Evolutionary conservation across 2,113 vertebrate species (phyloP).

Genomic region (Tiliqua scincoides): DNA sequence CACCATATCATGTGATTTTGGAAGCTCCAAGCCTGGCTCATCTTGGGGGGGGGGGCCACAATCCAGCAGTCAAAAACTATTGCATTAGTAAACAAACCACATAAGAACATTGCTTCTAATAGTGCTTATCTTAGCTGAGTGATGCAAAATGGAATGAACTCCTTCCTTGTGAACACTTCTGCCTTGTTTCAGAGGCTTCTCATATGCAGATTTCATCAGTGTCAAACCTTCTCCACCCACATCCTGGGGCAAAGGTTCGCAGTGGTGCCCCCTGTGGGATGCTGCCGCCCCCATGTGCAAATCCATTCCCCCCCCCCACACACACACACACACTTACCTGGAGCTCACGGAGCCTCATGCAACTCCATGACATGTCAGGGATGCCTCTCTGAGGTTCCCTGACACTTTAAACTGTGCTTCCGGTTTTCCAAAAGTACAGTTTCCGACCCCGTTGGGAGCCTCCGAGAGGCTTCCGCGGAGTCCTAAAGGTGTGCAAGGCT

Average conservation of each 20-base stretch:
- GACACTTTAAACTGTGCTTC: no score
- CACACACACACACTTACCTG: no score
- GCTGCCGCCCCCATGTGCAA: no score
- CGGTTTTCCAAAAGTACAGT: no score
- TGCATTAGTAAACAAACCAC: background rate
- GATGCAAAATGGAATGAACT: background rate
- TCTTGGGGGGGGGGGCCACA: background rate
- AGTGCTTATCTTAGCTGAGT: background rate
- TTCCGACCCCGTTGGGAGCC: no score
- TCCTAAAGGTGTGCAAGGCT: no score
- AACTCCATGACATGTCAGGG: no score
- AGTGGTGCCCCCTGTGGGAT: no score
- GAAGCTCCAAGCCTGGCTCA: background rate
- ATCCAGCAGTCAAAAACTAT: background rate
- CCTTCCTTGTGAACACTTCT: slow-evolving; percentile 7
- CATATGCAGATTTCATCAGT: background rate
- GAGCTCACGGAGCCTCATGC: no score
- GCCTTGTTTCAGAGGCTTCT: background rate
- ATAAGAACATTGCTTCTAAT: background rate
- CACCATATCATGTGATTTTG: background rate
- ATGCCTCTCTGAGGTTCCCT: no score
- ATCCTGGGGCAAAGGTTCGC: background rate
- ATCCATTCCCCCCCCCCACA: no score
- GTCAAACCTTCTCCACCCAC: background rate
- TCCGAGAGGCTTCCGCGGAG: no score